Conservation (phyloP, 2,888 invertebrate genomes). For the Dichetophora obliterata region DNA sequence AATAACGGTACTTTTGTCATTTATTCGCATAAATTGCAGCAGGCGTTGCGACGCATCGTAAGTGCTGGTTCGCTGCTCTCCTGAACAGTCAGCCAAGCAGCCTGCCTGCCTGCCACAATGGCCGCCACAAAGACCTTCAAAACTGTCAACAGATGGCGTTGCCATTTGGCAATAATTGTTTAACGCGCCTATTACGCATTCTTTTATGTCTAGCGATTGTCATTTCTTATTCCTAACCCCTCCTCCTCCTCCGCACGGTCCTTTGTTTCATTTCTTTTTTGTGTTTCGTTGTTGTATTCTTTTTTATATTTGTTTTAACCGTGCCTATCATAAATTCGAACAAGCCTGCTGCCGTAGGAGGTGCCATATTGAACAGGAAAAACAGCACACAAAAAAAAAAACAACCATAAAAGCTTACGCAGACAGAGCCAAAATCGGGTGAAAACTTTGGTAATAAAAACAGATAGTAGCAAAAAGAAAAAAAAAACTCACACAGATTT, state of each 20-base stretch:
- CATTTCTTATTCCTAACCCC: not conserved
- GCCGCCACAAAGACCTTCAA: slow-evolving; percentile 13
- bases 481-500: not conserved
- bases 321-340: not conserved
- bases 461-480: not conserved
- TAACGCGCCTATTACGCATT: slow-evolving; percentile 27
- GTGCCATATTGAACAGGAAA: not conserved
- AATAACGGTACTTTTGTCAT: slow-evolving; percentile 69
- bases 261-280: not conserved
- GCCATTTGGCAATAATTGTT: slow-evolving; percentile 64
- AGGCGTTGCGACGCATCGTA: slow-evolving; percentile 21
- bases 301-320: not conserved
- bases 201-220: slow-evolving; percentile 5
- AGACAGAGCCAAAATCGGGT: not conserved
- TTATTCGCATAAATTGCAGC: slow-evolving; percentile 53
- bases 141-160: slow-evolving; percentile 47
- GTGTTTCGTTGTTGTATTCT: not conserved
- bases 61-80: not conserved
- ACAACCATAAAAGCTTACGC: not conserved
- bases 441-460: not conserved
- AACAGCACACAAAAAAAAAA: not conserved
- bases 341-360: not conserved
- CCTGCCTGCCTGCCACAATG: not conserved
- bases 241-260: not conserved
- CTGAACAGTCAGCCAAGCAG: not conserved